Conservation (phyloP, 1,140 invertebrate species). For the Hylyphantes graminicola region DNA sequence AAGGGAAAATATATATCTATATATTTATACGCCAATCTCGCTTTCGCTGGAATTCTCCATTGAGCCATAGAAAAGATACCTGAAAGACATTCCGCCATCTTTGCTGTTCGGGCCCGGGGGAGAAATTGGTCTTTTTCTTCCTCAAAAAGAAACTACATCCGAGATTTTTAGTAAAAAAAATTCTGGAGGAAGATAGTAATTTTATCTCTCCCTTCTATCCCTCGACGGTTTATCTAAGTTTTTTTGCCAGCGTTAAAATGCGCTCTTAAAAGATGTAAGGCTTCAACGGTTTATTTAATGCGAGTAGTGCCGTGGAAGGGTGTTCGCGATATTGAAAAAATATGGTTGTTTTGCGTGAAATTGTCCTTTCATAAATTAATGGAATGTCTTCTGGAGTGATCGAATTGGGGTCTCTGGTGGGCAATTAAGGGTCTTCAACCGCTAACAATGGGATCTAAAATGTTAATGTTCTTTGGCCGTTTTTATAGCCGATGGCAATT, state of each 20-base stretch:
- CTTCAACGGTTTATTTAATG: neutral
- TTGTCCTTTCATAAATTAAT: conserved; percentile 50
- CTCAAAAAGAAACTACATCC: conserved; percentile 26
- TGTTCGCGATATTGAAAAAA: conserved; percentile 41
- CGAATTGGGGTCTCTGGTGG: conserved; percentile 8
- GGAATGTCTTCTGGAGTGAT: conserved; percentile 13
- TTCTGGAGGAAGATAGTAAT: conserved; percentile 19
- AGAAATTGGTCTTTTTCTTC: conserved; percentile 33
- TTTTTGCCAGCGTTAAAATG: too few relatives aligned
- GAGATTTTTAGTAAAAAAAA: conserved; percentile 23
- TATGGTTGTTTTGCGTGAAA: conserved; percentile 49
- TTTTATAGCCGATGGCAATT: too few relatives aligned
- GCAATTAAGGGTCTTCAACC: conserved; percentile 13
- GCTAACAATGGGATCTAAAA: neutral
- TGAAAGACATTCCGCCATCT: conserved; percentile 24
- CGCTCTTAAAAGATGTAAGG: neutral
- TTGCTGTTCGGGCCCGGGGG: conserved; percentile 9
- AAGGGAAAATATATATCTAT: conserved; percentile 18
- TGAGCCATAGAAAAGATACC: conserved; percentile 48
- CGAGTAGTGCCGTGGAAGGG: conserved; percentile 1
- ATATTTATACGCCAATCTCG: conserved; percentile 41
- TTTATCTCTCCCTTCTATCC: conserved; percentile 24
- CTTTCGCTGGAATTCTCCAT: conserved; percentile 48
- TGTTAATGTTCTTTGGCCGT: too few relatives aligned
- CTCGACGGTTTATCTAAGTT: too few relatives aligned